A percentile compares a stretch with the other conserved stretches of the same genome.
Conservation (phyloP, 2,113 vertebrate genomes). For the Melanerpes aurifrons region DNA sequence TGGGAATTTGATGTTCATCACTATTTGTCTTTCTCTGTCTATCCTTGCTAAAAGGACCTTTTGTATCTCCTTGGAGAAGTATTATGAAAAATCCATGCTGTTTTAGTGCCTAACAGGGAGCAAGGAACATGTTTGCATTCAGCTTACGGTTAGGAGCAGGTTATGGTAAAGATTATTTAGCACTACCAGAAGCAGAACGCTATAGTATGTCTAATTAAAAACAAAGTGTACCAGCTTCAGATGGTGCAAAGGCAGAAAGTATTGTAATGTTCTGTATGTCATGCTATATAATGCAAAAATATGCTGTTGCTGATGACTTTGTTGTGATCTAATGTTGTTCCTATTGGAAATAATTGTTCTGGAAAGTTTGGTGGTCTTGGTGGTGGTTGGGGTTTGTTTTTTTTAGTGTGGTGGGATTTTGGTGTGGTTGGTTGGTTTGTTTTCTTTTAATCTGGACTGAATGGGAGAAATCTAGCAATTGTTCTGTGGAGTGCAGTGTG, state of each 20-base stretch:
- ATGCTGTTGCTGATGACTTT: neutral
- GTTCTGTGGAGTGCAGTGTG: neutral
- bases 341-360: neutral
- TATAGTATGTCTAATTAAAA: constrained; percentile 24
- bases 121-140: neutral
- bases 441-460: neutral
- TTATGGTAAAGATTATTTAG: constrained; percentile 36
- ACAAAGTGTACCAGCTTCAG: neutral
- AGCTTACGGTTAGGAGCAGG: neutral
- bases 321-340: neutral
- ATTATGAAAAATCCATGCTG: neutral
- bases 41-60: neutral
- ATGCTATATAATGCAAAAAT: neutral
- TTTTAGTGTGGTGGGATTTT: too few species aligned
- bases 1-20: neutral
- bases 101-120: neutral
- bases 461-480: neutral
- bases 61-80: neutral
- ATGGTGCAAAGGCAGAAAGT: neutral
- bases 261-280: neutral
- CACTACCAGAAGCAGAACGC: neutral
- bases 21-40: neutral
- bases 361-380: neutral
- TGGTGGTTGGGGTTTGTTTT: too few species aligned
- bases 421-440: too few species aligned